Conservation (phyloP, 2,113 vertebrate genomes). For the Tragelaphus imberbis region DNA sequence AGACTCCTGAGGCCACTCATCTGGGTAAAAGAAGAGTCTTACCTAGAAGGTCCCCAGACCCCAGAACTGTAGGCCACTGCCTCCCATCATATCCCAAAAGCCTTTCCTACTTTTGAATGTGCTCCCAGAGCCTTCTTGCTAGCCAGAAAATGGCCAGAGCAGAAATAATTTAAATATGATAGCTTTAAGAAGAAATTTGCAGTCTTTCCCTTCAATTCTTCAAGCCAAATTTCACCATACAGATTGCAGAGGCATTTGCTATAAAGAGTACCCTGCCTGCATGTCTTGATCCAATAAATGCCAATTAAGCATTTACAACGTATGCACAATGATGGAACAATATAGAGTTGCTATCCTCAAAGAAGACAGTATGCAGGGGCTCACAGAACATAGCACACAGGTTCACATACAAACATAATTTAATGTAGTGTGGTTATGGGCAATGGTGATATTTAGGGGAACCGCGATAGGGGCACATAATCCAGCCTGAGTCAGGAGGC, state of each 20-base stretch:
- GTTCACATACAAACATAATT: not conserved
- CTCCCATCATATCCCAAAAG: not conserved
- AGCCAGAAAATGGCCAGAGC: not conserved
- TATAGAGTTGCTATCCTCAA: not conserved
- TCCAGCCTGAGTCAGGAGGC: not conserved
- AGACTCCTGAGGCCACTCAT: not conserved
- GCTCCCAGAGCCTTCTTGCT: not conserved
- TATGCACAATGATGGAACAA: not conserved
- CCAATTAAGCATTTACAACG: not conserved
- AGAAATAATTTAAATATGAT: not conserved
- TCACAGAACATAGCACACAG: not conserved
- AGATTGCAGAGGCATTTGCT: not conserved
- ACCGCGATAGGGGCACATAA: not conserved
- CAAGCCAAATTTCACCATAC: not conserved
- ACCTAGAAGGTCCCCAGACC: not conserved
- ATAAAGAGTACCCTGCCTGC: not conserved
- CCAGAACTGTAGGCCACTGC: not conserved
- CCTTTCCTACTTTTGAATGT: not conserved
- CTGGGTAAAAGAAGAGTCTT: not conserved
- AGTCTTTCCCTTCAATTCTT: not conserved
- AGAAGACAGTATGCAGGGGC: not conserved
- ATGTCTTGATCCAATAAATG: not conserved
- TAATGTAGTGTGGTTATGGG: not conserved
- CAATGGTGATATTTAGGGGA: not conserved
- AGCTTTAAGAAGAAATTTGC: not conserved